phyloP scores from a whole-genome alignment of 37 sponge, comb jelly and placozoan genomes.

The Beroe forskalii region DNA sequence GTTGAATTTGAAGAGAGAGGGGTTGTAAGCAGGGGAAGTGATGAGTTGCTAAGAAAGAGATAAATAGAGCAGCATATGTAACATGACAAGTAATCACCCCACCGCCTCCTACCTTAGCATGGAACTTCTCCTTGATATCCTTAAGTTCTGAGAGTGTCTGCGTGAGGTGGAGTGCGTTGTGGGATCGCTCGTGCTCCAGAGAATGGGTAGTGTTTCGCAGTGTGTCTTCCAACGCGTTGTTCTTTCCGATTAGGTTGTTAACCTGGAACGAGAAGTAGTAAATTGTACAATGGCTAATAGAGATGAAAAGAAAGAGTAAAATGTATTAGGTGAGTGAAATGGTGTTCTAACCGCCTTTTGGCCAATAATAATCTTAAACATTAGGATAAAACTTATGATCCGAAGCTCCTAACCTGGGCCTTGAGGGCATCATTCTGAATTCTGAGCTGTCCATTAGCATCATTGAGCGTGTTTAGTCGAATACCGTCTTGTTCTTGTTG shows the following conservation, averaged over 20 bases:
- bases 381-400: too few relatives aligned
- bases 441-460: conserved; percentile 54
- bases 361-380: too few relatives aligned
- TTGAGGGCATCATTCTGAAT: conserved; percentile 60
- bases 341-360: too few relatives aligned
- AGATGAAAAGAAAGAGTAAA: too few relatives aligned
- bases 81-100: too few relatives aligned
- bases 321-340: too few relatives aligned
- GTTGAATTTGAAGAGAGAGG: too few relatives aligned
- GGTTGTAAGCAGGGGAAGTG: too few relatives aligned
- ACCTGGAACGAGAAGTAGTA: background rate
- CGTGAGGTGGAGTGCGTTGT: conserved; percentile 58
- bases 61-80: too few relatives aligned
- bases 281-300: too few relatives aligned
- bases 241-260: conserved; percentile 57
- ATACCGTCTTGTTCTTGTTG: conserved; percentile 58
- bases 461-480: conserved; percentile 29
- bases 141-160: conserved; percentile 48
- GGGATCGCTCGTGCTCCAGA: conserved; percentile 58
- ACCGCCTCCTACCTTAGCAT: conserved; percentile 12
- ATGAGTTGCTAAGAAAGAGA: too few relatives aligned
- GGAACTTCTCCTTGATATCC: conserved; percentile 61
- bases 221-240: conserved; percentile 49
- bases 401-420: too few relatives aligned
- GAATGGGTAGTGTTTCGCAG: conserved; percentile 63